Base-by-base conservation (phyloP, 2,113 vertebrate species). In the Malurus elegans region DNA sequence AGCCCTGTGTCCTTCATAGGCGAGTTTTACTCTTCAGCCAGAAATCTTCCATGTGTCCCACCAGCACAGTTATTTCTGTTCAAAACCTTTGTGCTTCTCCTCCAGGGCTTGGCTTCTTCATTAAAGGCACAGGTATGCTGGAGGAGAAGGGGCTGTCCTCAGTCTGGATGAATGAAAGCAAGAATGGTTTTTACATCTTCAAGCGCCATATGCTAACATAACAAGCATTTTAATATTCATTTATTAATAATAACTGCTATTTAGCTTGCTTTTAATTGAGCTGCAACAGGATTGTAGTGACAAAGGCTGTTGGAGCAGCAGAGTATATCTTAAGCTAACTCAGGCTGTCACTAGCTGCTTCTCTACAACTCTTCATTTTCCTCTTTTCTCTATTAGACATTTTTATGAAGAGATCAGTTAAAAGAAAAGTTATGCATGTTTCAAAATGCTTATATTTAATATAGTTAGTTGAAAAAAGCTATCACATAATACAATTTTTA, bases 211-310 rank as follows among this genome's bases (percentile, higher is more conserved):
- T 97, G 96, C 95, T 95, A 84, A 86, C 91, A 79, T 95, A 96
- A 93, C 83, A 96, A 92, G 88, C 78, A 51, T 95, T 97, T 97
- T 96, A 97, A 95, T 97, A 96, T 91, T 97, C 88, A 97, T 97
- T 97, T 97, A 97, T 96, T 97, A 97, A 96, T 97, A 95, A 97
- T 94, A 95, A 85, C 92, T 88, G 78, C 73, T 95, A 76, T 80
- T 95, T 88, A 89, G 86, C 91, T 93, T 89, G 89, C 86, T 95
- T 95, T 97, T 92, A 97, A 90, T 93, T 94, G 89, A 96, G 40
- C 82, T 80, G 78, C 78, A 62, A 93, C 79, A 96, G 76, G 60
- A 62, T 44, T 56, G 56, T 70, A 62, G 89, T 95, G 93, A 94
- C 95, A 97, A 91, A 97, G 94, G 60, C 95, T 94, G 54, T 80